phyloP scores from a whole-genome alignment of 2,113 vertebrate species.

The Nycticebus coucang region DNA sequence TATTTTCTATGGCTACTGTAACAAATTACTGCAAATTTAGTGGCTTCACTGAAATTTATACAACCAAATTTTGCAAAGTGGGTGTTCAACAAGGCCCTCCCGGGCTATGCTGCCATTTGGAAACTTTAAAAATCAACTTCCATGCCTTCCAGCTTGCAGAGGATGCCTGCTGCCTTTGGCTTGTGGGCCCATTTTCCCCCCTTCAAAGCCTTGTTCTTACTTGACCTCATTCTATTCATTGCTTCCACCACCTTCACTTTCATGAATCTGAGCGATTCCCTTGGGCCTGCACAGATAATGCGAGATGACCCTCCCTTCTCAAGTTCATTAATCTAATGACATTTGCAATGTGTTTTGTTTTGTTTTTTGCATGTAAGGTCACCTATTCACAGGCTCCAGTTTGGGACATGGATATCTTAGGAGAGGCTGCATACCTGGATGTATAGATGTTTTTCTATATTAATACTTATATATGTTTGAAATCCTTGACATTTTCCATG shows the following conservation, averaged over 20 bases:
- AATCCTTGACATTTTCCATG: background rate
- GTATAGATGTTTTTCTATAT: background rate
- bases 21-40: background rate
- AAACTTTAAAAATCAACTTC: background rate
- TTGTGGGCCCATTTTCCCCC: background rate
- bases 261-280: background rate
- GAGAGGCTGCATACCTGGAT: background rate
- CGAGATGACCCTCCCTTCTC: background rate
- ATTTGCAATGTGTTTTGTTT: background rate
- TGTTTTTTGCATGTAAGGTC: background rate
- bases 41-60: background rate
- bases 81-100: background rate
- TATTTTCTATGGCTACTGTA: background rate
- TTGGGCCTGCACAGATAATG: background rate
- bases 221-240: background rate
- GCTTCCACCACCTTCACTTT: background rate
- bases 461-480: background rate
- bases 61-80: background rate
- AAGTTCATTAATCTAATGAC: background rate
- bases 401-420: background rate
- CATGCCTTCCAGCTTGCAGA: background rate
- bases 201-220: background rate
- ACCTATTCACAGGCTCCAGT: background rate
- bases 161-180: accelerated
- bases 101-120: background rate